A percentile compares a stretch with the other conserved stretches of the same genome.
Evolutionary conservation across 2,888 invertebrate genomes (phyloP).

Genomic region (Cerceris ruficornis): DNA sequence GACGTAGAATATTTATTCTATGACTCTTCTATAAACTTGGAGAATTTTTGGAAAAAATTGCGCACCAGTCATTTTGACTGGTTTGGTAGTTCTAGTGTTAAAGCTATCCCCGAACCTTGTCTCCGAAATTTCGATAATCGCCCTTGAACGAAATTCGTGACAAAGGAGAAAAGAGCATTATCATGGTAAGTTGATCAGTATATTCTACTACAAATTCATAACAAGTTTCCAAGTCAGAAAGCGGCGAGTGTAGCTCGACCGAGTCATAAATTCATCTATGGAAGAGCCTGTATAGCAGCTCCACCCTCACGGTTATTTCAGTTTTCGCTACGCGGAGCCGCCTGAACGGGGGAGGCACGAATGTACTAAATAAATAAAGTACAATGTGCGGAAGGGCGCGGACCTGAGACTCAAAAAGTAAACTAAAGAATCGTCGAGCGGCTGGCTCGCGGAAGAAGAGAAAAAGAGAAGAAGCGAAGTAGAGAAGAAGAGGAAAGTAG

Average conservation of each 20-base stretch:
- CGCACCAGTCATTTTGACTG: too few species aligned
- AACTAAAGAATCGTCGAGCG: conserved; percentile 65
- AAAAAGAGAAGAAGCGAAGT: conserved; percentile 31
- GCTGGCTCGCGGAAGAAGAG: conserved; percentile 30
- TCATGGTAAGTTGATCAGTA: conserved; percentile 24
- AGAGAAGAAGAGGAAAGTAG: conserved; percentile 24
- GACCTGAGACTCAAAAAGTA: conserved; percentile 62
- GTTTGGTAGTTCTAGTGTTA: too few species aligned
- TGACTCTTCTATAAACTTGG: too few species aligned
- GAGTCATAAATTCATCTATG: conserved; percentile 45
- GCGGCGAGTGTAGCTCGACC: background rate
- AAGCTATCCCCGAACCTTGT: too few species aligned
- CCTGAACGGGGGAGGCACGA: conserved; percentile 10
- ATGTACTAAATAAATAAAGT: conserved; percentile 64
- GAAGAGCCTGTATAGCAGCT: conserved; percentile 10
- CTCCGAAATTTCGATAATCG: conserved; percentile 33
- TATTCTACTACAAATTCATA: conserved; percentile 41
- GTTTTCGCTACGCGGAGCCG: conserved; percentile 18
- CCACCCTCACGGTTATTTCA: conserved; percentile 23
- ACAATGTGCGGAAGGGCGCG: conserved; percentile 37
- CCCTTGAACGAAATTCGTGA: conserved; percentile 22
- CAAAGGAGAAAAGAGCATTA: conserved; percentile 11
- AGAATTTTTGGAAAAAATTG: too few species aligned
- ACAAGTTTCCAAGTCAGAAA: conserved; percentile 41
- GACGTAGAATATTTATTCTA: too few species aligned